These are phyloP conservation scores for Mastigias papua DNA, from an alignment of 30 jellyfish, hydroid and myxozoan species.

Conservation along the genomic window DNA sequence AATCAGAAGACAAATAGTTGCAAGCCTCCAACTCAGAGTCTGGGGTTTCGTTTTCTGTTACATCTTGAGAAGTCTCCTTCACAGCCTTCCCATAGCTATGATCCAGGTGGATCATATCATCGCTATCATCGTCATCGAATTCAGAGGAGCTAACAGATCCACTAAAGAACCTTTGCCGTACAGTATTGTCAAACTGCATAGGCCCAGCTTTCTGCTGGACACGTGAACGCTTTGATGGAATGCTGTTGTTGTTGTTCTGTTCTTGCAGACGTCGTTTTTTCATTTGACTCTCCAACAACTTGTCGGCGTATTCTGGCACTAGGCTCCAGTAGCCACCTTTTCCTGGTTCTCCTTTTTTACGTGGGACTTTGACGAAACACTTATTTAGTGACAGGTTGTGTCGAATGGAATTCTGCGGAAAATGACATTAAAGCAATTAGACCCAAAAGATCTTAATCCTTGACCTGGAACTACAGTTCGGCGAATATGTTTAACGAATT, in stretches of 20 bases:
- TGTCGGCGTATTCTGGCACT: slow-evolving; percentile 96
- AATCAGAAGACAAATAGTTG: slow-evolving; percentile 47
- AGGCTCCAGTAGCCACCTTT: slow-evolving; percentile 99
- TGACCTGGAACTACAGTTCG: neutral
- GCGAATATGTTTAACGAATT: too few relatives aligned
- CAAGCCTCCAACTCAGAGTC: slow-evolving; percentile 35
- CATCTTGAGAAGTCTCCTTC: slow-evolving; percentile 11
- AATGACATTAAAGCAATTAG: neutral
- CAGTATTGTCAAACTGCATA: slow-evolving; percentile 21
- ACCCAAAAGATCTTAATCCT: neutral
- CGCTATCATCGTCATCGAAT: slow-evolving; percentile 53
- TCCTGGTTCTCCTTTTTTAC: slow-evolving; percentile 99
- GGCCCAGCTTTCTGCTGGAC: slow-evolving; percentile 58
- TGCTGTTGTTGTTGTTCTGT: slow-evolving; percentile 65
- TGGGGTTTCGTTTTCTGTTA: slow-evolving; percentile 14
- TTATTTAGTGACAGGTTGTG: slow-evolving; percentile 97
- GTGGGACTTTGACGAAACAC: slow-evolving; percentile 97
- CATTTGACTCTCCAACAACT: slow-evolving; percentile 84
- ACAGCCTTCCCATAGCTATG: slow-evolving; percentile 66
- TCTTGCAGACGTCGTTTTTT: slow-evolving; percentile 93
- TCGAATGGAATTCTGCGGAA: slow-evolving; percentile 95
- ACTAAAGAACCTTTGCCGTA: slow-evolving; percentile 54
- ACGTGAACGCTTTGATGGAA: slow-evolving; percentile 83
- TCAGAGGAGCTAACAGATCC: slow-evolving; percentile 72
- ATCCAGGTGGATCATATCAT: slow-evolving; percentile 55